These are phyloP conservation scores for Formicarius rufipectus DNA, from an alignment of 2,113 vertebrate genomes.

Conservation along the genomic window DNA sequence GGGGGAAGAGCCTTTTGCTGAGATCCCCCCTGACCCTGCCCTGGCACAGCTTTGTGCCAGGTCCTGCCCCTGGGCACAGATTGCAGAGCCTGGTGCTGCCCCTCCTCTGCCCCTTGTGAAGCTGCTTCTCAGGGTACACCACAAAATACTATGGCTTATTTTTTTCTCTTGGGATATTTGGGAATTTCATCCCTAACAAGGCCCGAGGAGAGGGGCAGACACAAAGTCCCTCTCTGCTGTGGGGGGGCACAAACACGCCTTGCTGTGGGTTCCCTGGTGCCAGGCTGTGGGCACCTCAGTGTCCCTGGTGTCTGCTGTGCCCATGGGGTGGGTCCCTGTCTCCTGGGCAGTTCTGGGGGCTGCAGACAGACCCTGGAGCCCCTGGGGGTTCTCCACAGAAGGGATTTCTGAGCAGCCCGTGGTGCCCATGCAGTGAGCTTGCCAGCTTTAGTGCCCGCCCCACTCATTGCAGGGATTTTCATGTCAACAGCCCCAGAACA, in stretches of 20 bases:
- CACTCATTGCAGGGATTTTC: conserved; percentile 46
- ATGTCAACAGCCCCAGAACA: background rate
- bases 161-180: background rate
- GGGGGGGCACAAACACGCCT: background rate
- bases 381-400: conserved; percentile 26
- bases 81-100: background rate
- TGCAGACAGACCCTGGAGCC: too few species aligned
- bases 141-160: accelerated
- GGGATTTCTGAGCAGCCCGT: background rate
- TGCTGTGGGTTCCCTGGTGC: conserved; percentile 15
- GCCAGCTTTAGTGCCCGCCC: conserved; percentile 36
- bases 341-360: conserved; percentile 51
- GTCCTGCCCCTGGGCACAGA: background rate
- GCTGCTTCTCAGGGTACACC: background rate
- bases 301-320: conserved; percentile 49
- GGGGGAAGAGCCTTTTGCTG: background rate
- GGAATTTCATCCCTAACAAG: background rate
- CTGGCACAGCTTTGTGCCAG: background rate
- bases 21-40: background rate
- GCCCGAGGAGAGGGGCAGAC: background rate
- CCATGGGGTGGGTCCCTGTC: conserved; percentile 10
- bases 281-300: conserved; percentile 29
- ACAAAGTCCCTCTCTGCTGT: background rate
- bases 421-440: conserved; percentile 14
- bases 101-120: background rate